Evolutionary conservation across 2,888 invertebrate genomes (phyloP).

Genomic region (Hedychridium roseum): DNA sequence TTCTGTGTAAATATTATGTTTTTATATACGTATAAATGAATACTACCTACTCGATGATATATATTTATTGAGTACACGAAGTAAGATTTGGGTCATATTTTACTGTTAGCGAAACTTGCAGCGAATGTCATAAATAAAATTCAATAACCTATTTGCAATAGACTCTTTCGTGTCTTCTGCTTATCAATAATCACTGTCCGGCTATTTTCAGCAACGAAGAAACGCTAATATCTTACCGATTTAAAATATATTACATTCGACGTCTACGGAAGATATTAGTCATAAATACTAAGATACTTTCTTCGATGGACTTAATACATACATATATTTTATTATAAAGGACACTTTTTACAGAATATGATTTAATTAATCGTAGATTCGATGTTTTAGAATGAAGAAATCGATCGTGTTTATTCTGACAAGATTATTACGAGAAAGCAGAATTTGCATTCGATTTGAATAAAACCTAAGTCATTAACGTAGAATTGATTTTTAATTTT

Average conservation of each 20-base stretch:
- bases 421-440: too few relatives aligned
- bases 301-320: conserved; percentile 13
- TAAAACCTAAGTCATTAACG: too few relatives aligned
- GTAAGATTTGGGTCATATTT: conserved; percentile 58
- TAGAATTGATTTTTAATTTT: too few relatives aligned
- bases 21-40: conserved; percentile 46
- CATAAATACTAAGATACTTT: conserved; percentile 38
- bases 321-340: conserved; percentile 20
- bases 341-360: conserved; percentile 32
- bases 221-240: too few relatives aligned
- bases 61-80: conserved; percentile 59
- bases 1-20: conserved; percentile 51
- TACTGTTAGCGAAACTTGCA: conserved; percentile 57
- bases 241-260: conserved; percentile 46
- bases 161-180: conserved; percentile 29
- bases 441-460: too few relatives aligned
- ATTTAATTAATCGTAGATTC: too few relatives aligned
- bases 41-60: conserved; percentile 47
- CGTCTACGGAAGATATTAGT: conserved; percentile 27
- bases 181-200: conserved; percentile 13
- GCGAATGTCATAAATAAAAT: conserved; percentile 58
- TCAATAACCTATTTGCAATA: conserved; percentile 48
- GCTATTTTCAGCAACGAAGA: too few relatives aligned
- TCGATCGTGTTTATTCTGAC: too few relatives aligned
- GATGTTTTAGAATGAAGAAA: too few relatives aligned